These are phyloP conservation scores for Poicephalus gulielmi DNA, from an alignment of 2,113 vertebrate species.

Conservation along the genomic window DNA sequence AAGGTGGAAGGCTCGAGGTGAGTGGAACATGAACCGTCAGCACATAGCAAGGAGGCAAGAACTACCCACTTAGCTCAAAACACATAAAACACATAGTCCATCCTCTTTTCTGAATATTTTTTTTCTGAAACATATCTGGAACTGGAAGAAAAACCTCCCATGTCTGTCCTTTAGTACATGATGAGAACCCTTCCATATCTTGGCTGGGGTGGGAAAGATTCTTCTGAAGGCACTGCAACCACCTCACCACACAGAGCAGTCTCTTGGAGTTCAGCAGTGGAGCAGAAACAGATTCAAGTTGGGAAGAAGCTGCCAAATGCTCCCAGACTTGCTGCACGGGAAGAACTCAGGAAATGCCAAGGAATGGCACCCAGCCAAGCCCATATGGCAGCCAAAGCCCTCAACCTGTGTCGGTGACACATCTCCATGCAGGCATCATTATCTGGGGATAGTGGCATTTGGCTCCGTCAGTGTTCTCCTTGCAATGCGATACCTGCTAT, in stretches of 20 bases:
- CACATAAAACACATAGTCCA: background rate
- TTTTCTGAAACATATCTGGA: background rate
- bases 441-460: background rate
- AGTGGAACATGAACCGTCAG: background rate
- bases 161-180: background rate
- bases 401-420: background rate
- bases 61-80: background rate
- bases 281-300: background rate
- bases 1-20: background rate
- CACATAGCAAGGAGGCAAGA: background rate
- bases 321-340: background rate
- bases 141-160: background rate
- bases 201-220: background rate
- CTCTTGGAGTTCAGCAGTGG: background rate
- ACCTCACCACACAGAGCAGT: background rate
- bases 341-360: background rate
- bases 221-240: background rate
- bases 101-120: background rate
- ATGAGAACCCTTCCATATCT: background rate
- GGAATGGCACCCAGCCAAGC: background rate
- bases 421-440: background rate
- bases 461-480: background rate
- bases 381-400: background rate
- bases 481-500: accelerated
- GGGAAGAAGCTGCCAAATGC: background rate